Base-by-base conservation (phyloP, 1,140 invertebrate species). In the Trachelipus rathkii region DNA sequence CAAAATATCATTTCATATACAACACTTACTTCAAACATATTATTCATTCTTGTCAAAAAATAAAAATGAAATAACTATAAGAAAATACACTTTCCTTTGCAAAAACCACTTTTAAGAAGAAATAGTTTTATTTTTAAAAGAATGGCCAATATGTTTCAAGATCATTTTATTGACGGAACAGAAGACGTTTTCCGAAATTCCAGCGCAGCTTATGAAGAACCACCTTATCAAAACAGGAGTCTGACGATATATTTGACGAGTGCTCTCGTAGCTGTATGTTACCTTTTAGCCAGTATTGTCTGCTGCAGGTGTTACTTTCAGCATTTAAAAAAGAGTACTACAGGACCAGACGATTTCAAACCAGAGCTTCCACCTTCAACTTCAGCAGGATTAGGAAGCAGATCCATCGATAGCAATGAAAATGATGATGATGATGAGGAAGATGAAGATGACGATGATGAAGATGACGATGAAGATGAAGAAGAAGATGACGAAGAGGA, bases 281-380 rank as follows among this genome's bases (percentile, higher is more conserved):
- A 60, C 50, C 50, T 60, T 2, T 19, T 60, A 19, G 50, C 50
- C 50, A 60, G 50, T 8, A 60, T 60, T 3, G 50, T 60, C 50
- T 60, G 50, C 50, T 60, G 50, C 50, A 60, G 50, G 50, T 60
- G 50, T 19, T 60, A 60, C 50, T 60, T 60, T 19, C 50, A 60
- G 8, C 50, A 60, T 8, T 19, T 60, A 4, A 60, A 60, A 19
- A 60, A 60, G 19, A 60, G 50, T 8, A 4, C 50, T 2, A 60
- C 50, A 15, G 50, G 50, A 15, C 50, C 50, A 60, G 50, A 60
- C 11, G 50, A 60, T 19, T 60, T 60, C 19, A 60, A 60, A 60
- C 19, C 50, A 3, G 50, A 60, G 50, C 50, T 19, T 4, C 50
- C 50, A 60, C 50, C 50, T 2, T 60, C 50, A 60, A 60, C 50